Evolutionary conservation across 2,113 vertebrate genomes (phyloP).

Genomic region (Sturnus vulgaris): DNA sequence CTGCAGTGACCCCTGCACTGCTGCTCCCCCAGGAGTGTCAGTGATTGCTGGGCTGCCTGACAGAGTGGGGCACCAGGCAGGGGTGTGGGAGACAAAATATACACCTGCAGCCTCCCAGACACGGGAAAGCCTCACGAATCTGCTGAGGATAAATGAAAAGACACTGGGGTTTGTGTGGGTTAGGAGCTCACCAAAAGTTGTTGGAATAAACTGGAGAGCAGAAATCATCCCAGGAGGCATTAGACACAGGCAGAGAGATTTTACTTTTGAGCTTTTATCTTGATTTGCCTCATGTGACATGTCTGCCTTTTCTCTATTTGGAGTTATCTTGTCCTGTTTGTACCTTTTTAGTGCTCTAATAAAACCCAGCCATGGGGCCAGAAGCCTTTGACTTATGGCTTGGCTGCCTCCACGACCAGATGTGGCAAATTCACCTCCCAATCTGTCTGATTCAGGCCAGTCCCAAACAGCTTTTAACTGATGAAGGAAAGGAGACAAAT

Average conservation of each 20-base stretch:
- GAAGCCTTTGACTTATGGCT: neutral
- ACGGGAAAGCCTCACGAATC: neutral
- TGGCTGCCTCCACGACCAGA: neutral
- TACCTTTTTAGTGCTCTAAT: neutral
- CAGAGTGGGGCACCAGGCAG: neutral
- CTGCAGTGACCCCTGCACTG: neutral
- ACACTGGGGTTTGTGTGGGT: neutral
- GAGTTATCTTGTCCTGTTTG: conserved; percentile 7
- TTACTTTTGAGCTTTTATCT: neutral
- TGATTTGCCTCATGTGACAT: neutral
- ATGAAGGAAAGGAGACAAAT: neutral
- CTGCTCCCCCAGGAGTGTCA: fast-evolving
- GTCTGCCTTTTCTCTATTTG: neutral
- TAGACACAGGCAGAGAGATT: neutral
- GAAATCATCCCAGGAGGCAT: neutral
- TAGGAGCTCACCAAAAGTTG: neutral
- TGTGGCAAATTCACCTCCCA: neutral
- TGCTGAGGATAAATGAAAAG: neutral
- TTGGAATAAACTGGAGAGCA: neutral
- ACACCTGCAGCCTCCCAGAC: neutral
- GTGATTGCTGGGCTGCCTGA: neutral
- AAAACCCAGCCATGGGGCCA: neutral
- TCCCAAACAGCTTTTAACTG: neutral
- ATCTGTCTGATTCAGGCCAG: neutral
- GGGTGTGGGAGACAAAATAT: neutral